Evolutionary conservation across 2,888 invertebrate genomes (phyloP), one percentile per base, ranked within the genome.

Genomic region (Cecidostiba fungosa): DNA sequence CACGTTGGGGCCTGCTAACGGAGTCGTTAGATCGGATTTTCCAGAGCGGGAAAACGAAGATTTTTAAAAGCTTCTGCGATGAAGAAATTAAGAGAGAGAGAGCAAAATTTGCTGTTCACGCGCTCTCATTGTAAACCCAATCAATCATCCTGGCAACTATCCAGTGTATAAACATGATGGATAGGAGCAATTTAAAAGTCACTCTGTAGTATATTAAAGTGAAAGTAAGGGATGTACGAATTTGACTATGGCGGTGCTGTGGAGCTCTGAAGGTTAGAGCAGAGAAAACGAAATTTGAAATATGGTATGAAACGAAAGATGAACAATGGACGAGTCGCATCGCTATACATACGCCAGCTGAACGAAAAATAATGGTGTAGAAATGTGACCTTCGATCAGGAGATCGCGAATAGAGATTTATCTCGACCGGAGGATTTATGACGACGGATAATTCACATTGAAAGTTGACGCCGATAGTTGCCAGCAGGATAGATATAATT

Each of bases 151-250:
- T 66, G 66, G 66, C 66, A 66, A 66, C 29, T 66, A 66, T 66
- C 29, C 66, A 66, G 66, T 6, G n/a, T 12, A 66, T 26, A 29
- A 29, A 66, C 29, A 66, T 66, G 66, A 66, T 66, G 66, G 66
- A 66, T 66, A 29, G 12, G 66, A 66, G 66, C 66, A 66, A 66
- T 66, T 66, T 66, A 66, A 66, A 29, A 66, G 66, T 66, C 66
- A 66, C 29, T 66, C 12, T 14, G 14, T 43, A 43, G 14, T 66
- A 26, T 66, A 66, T 66, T 66, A 66, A 66, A 66, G 66, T 29
- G 16, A 66, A 66, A 66, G 66, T 29, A 66, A 29, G 23, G 66
- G 14, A 66, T 66, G 66, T 66, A n/a, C 12, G 66, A 66, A 26
- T 66, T 26, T 66, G 62, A 62, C 62, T 23, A 66, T 12, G 54